These are phyloP conservation scores for Bucco capensis DNA, from an alignment of 2,113 vertebrate species.

Conservation along the genomic window DNA sequence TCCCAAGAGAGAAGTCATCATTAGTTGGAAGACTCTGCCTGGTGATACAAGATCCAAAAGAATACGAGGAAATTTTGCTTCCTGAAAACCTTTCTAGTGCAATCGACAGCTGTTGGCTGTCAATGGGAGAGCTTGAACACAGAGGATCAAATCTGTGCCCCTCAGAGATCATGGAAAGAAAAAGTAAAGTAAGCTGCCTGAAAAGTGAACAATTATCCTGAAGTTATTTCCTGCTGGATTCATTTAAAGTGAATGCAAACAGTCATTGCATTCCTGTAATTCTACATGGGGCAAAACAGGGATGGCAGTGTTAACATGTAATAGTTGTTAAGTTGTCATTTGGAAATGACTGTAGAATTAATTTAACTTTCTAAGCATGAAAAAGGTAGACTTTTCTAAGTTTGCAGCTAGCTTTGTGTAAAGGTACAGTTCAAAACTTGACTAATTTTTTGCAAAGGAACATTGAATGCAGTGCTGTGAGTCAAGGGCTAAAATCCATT, in stretches of 20 bases:
- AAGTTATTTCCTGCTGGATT: not conserved
- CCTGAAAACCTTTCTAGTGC: not conserved
- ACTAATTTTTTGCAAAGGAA: not conserved
- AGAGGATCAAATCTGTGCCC: not conserved
- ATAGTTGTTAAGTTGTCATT: not conserved
- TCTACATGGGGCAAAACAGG: not conserved
- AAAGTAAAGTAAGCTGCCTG: not conserved
- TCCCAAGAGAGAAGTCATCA: not conserved
- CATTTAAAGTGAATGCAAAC: not conserved
- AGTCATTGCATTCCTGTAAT: not conserved
- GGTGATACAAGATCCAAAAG: not conserved
- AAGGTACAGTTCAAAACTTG: not conserved
- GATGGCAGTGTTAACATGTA: not conserved
- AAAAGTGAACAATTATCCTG: not conserved
- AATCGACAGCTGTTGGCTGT: not conserved
- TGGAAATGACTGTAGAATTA: not conserved
- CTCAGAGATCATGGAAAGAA: accelerated
- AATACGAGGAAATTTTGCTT: not conserved
- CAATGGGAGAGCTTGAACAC: not conserved
- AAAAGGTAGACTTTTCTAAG: not conserved
- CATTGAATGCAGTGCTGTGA: not conserved
- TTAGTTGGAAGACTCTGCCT: not conserved
- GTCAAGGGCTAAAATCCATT: not conserved
- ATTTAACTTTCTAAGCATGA: not conserved
- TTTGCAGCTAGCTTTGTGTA: not conserved